Percentiles rank a stretch among this genome's conserved stretches.
phyloP scores from a whole-genome alignment of 2,797 vertebrate genomes.

The Anas capensis region DNA sequence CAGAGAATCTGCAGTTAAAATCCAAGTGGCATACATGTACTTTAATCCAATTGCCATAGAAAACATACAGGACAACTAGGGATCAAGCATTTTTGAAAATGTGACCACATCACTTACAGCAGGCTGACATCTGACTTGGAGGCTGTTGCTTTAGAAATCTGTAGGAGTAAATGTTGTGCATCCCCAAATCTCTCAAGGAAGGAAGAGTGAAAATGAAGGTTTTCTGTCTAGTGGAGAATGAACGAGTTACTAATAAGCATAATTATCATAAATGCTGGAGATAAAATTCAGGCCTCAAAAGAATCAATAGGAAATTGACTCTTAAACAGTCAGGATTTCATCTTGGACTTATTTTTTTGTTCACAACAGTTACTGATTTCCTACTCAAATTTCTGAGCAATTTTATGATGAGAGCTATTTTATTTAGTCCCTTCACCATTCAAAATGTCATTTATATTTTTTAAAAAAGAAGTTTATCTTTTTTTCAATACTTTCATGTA shows the following conservation, averaged over 20 bases:
- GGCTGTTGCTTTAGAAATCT: neutral
- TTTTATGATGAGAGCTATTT: neutral
- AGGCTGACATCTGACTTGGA: neutral
- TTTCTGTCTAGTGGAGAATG: neutral
- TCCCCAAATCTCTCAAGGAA: neutral
- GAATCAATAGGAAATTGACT: neutral
- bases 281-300: neutral
- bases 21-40: too few relatives aligned
- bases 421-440: neutral
- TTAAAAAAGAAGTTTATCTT: accelerated
- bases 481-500: neutral
- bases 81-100: neutral
- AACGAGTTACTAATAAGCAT: neutral
- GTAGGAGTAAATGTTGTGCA: neutral
- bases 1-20: neutral
- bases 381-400: neutral
- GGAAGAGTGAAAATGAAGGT: neutral
- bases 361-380: neutral
- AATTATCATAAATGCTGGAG: neutral
- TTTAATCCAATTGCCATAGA: neutral
- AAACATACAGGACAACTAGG: neutral
- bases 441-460: neutral
- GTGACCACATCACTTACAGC: neutral
- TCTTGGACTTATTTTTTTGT: neutral
- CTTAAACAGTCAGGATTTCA: neutral